A percentile compares a stretch with the other conserved stretches of the same genome.
Conservation (phyloP, 2,797 vertebrate genomes). For the Myotis planiceps region DNA sequence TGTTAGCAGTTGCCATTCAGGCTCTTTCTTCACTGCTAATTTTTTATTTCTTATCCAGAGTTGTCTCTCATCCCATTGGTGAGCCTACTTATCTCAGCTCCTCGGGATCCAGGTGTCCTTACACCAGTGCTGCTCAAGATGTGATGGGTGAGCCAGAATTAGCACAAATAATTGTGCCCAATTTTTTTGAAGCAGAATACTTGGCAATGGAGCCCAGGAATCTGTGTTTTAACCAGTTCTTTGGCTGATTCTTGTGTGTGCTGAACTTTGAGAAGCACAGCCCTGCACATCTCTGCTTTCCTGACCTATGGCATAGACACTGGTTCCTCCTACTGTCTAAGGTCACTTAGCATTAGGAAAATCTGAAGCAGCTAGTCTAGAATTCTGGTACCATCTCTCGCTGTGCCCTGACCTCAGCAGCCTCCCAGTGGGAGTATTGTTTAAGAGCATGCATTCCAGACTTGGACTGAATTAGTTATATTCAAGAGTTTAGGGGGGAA, state of each 20-base stretch:
- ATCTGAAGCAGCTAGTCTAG: background rate
- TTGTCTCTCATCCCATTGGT: background rate
- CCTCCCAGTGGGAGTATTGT: background rate
- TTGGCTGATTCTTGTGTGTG: background rate
- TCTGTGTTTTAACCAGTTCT: background rate
- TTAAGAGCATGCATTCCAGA: background rate
- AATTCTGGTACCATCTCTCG: background rate
- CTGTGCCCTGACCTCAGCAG: background rate
- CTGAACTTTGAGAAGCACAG: background rate
- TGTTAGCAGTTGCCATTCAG: background rate
- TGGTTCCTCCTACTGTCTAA: background rate
- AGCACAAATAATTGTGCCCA: background rate
- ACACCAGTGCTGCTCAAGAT: background rate
- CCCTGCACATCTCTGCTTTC: background rate
- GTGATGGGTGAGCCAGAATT: background rate
- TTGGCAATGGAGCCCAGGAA: background rate
- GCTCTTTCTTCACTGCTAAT: background rate
- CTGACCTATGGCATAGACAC: background rate
- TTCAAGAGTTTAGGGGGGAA: background rate
- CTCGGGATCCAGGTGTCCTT: background rate
- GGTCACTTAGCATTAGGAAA: background rate
- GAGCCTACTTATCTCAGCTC: background rate
- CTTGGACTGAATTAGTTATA: background rate
- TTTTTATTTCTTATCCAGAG: background rate
- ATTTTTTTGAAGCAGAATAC: background rate